These are phyloP conservation scores for Coelinius sp. DNA, from an alignment of 2,888 invertebrate genomes.

Conservation along the genomic window DNA sequence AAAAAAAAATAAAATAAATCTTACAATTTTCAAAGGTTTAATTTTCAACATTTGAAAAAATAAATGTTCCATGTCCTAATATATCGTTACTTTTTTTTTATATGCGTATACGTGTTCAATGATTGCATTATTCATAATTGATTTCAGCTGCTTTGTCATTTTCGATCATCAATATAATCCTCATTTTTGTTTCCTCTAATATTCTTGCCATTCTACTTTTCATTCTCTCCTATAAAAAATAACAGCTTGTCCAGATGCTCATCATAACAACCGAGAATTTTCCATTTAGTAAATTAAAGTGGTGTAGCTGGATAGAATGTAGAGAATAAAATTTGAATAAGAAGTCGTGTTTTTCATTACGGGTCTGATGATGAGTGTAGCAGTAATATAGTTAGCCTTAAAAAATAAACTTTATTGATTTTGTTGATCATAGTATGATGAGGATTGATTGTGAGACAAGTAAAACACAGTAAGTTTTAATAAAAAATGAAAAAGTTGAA, in stretches of 20 bases:
- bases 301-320: no score
- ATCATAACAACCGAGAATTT: no score
- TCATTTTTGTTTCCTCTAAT: no score
- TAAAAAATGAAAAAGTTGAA: neutral
- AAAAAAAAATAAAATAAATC: slow-evolving; percentile 32
- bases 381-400: neutral
- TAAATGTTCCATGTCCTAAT: neutral
- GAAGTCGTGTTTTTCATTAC: slow-evolving; percentile 1
- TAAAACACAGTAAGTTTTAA: neutral
- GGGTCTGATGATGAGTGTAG: slow-evolving; percentile 2
- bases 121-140: neutral
- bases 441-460: neutral
- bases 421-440: slow-evolving; percentile 4
- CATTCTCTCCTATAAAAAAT: no score
- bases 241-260: no score
- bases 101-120: neutral
- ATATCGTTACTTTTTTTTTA: neutral
- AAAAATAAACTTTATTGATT: slow-evolving; percentile 7
- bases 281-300: no score
- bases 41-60: slow-evolving; percentile 4
- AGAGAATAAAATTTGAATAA: neutral
- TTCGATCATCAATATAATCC: no score
- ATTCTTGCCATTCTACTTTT: no score
- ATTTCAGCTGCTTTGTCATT: neutral
- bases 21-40: slow-evolving; percentile 31